Conservation (phyloP, 2,113 vertebrate species). For the Hiodon alosoides region DNA sequence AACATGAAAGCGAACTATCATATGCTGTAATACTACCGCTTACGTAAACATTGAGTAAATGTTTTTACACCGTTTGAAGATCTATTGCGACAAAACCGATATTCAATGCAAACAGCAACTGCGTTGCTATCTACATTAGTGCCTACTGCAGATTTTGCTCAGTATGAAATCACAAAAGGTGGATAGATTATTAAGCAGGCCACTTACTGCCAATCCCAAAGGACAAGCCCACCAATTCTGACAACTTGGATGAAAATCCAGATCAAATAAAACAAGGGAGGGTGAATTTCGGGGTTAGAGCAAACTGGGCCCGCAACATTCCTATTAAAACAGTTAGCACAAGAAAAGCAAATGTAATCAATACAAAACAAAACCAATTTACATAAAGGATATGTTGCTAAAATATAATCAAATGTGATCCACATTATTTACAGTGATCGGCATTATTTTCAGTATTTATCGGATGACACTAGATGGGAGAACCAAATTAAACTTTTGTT, state of each 20-base stretch:
- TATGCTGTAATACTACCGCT: too few relatives aligned
- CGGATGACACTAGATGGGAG: too few relatives aligned
- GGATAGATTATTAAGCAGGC: not conserved
- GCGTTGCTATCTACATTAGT: too few relatives aligned
- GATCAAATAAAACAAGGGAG: conserved; percentile 46
- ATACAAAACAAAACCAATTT: not conserved
- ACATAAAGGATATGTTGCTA: not conserved
- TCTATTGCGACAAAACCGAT: too few relatives aligned
- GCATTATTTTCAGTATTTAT: too few relatives aligned
- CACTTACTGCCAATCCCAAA: conserved; percentile 50
- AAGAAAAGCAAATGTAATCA: not conserved
- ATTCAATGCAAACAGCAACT: too few relatives aligned
- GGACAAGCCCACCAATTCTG: conserved; percentile 34
- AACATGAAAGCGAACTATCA: not conserved
- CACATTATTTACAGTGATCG: too few relatives aligned
- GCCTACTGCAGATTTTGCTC: not conserved
- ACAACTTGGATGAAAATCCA: conserved; percentile 39
- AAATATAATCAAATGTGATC: not conserved
- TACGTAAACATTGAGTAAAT: too few relatives aligned
- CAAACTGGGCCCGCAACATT: conserved; percentile 36
- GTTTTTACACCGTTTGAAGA: too few relatives aligned
- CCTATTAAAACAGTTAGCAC: conserved; percentile 31
- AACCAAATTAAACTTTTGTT: too few relatives aligned
- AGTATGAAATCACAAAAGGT: not conserved
- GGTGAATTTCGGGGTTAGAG: conserved; percentile 50